Evolutionary conservation across 2,888 invertebrate species (phyloP).

Genomic region (Acanthopleura granulata): DNA sequence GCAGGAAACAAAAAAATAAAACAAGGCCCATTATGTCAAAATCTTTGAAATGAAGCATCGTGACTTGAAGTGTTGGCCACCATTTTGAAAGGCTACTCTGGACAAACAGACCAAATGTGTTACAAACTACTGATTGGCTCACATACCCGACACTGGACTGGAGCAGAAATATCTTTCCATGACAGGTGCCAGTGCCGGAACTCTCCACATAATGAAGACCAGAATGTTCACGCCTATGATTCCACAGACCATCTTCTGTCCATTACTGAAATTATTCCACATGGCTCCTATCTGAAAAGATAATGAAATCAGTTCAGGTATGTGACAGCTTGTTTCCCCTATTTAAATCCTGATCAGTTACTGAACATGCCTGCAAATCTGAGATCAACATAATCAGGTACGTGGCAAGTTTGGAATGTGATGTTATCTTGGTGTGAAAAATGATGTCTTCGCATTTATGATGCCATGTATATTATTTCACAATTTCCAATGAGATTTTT

Average conservation of each 20-base stretch:
- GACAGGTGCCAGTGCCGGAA: conserved; percentile 78
- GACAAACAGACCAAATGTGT: too few species aligned
- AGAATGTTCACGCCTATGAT: conserved; percentile 83
- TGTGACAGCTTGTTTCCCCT: too few species aligned
- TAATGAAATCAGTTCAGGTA: not conserved
- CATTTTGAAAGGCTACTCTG: too few species aligned
- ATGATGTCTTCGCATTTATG: too few species aligned
- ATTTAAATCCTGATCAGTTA: too few species aligned
- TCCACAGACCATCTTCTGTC: conserved; percentile 71
- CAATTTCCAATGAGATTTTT: too few species aligned
- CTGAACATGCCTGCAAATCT: too few species aligned
- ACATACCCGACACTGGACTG: conserved; percentile 80
- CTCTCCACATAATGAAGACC: conserved; percentile 86
- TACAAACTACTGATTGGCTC: not conserved
- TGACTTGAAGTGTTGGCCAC: too few species aligned
- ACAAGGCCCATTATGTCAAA: not conserved
- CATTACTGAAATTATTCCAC: conserved; percentile 43
- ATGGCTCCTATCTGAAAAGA: conserved; percentile 36
- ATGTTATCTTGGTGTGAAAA: too few species aligned
- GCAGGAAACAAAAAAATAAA: not conserved
- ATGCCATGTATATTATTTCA: too few species aligned
- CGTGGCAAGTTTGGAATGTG: too few species aligned
- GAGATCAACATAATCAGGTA: too few species aligned
- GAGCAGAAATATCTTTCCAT: conserved; percentile 91
- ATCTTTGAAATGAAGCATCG: not conserved